Evolutionary conservation across 2,113 vertebrate species (phyloP).

Genomic region (Plecturocebus donacophilus): DNA sequence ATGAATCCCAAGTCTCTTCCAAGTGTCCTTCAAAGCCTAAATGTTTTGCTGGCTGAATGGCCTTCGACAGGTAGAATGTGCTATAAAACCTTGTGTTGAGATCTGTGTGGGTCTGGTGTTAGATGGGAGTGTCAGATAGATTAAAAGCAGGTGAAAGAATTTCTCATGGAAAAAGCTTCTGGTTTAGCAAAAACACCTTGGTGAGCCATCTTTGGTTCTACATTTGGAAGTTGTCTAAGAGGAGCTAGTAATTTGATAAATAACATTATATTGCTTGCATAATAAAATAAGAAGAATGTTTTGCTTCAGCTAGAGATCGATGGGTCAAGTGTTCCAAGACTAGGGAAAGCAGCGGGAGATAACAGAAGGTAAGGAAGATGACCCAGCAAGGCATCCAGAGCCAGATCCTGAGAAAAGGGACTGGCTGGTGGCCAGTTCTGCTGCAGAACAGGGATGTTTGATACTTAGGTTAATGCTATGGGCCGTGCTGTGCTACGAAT

Average conservation of each 20-base stretch:
- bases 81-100: background rate
- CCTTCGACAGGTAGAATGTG: background rate
- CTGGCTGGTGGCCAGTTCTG: background rate
- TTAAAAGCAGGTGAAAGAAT: background rate
- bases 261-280: background rate
- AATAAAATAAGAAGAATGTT: conserved; percentile 6
- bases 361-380: background rate
- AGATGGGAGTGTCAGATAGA: too few species aligned
- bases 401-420: background rate
- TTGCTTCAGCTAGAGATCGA: background rate
- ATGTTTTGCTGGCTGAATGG: background rate
- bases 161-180: background rate
- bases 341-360: background rate
- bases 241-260: background rate
- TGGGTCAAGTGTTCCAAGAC: background rate
- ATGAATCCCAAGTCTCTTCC: background rate
- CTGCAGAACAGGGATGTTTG: background rate
- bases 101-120: background rate
- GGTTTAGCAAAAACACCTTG: background rate
- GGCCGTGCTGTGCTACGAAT: background rate
- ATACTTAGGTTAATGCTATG: background rate
- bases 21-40: background rate
- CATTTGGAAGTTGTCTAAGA: background rate
- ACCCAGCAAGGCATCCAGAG: background rate
- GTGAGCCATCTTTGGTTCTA: background rate